phyloP scores from a whole-genome alignment of 2,888 invertebrate species.

The Catocala fraxini region DNA sequence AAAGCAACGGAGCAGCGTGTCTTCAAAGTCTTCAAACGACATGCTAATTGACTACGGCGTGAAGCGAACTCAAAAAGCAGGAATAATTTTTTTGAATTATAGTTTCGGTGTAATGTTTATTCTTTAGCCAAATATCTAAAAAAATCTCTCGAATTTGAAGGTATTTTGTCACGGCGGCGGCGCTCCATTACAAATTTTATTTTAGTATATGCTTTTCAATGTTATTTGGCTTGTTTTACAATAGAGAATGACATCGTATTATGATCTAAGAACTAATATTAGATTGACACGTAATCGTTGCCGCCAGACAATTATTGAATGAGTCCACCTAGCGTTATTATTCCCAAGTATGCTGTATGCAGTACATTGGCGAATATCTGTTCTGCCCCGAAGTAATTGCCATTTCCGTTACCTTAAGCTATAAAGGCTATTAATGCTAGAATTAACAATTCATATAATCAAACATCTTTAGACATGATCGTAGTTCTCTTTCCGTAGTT shows the following conservation, averaged over 20 bases:
- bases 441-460: no score
- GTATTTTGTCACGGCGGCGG: conserved; percentile 34
- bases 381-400: no score
- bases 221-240: conserved; percentile 31
- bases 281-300: conserved; percentile 1
- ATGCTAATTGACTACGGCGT: conserved; percentile 84
- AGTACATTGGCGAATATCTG: no score
- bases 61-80: conserved; percentile 70
- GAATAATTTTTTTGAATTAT: conserved; percentile 63
- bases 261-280: conserved; percentile 32
- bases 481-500: no score
- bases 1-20: conserved; percentile 70
- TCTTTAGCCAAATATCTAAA: conserved; percentile 42
- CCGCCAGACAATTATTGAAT: no score
- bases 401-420: no score
- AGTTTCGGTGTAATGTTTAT: conserved; percentile 53
- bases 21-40: conserved; percentile 86
- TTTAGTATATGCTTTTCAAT: not conserved
- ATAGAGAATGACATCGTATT: conserved; percentile 29
- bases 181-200: conserved; percentile 31
- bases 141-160: conserved; percentile 31
- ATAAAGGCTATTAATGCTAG: no score
- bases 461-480: no score
- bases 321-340: no score
- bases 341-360: no score